Evolutionary conservation across 2,888 invertebrate genomes (phyloP).

Genomic region (Drosophila yooni): DNA sequence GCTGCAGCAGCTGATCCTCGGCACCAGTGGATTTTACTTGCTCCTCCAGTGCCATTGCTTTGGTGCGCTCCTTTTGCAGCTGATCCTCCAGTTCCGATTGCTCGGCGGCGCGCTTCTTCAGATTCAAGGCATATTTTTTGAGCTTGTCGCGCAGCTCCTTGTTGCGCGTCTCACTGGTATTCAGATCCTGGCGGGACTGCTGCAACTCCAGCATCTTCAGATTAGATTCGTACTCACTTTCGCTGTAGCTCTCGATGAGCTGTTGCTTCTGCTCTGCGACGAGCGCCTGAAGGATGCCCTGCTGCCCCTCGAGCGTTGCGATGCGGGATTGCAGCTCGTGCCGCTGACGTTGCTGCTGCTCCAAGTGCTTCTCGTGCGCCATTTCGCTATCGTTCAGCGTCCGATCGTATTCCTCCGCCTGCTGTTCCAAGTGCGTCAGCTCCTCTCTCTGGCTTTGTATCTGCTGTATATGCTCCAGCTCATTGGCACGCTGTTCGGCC

Average conservation of each 20-base stretch:
- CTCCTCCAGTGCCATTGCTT: conserved; percentile 7
- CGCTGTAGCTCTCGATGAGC: conserved; percentile 83
- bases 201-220: conserved; percentile 82
- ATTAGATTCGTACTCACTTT: conserved; percentile 79
- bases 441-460: conserved; percentile 84
- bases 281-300: conserved; percentile 82
- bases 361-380: conserved; percentile 80
- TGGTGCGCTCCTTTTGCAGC: conserved; percentile 63
- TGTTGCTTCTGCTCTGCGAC: conserved; percentile 85
- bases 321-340: conserved; percentile 71
- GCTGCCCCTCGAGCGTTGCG: conserved; percentile 80
- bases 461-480: conserved; percentile 86
- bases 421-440: conserved; percentile 65
- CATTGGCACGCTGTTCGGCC: conserved; percentile 33
- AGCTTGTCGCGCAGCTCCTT: conserved; percentile 91
- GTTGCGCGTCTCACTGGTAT: conserved; percentile 86
- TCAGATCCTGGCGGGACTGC: conserved; percentile 85
- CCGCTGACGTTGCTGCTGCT: conserved; percentile 74
- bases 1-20: conserved; percentile 28
- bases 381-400: conserved; percentile 76
- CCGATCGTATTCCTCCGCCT: conserved; percentile 75
- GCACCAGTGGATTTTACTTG: background rate
- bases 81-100: conserved; percentile 89
- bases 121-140: conserved; percentile 91
- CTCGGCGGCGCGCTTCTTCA: conserved; percentile 90